Evolutionary conservation across 2,888 invertebrate species (phyloP), one percentile per base, ranked within the genome.

Genomic region (Stenoptilia bipunctidactyla): DNA sequence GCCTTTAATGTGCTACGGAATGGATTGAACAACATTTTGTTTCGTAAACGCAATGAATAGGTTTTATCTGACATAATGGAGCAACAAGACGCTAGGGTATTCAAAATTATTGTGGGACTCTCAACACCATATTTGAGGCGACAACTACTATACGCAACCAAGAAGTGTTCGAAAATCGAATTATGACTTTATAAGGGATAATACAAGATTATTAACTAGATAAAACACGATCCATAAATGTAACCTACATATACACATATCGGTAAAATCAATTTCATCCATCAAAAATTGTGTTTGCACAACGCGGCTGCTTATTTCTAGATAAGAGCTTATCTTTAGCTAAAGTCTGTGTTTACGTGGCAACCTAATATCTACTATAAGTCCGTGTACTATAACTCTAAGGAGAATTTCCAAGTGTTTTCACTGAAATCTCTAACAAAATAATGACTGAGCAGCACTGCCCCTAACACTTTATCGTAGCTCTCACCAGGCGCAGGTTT

Each of bases 381-480:
- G 63, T 65, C 58, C 51, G 53, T 58, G 72, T 64, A 65, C 56
- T 48, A 67, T 55, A 71, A 76, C 76, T 75, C 71, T 54, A 60
- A 57, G 56, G 56, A 60, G 58, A 66, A 68, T 68, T 68, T 71
- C 71, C 60, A 67, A 67, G 66, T 62, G 61, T 73, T 75, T 76
- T 72, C 72, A 70, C 70, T 72, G 59, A 66, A 72, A 66, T 66
- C 59, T 57, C 65, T 65, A 71, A 71, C 72, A 68, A 62, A 71
- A 68, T 71, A 74, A 75, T 69, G 65, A 73, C 64, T 60, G 59
- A 56, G 65, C 64, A 61, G 51, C 50, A 54, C 52, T 54, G 58
- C 58, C 59, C 61, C 55, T 57, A 64, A 74, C 72, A 75, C 75
- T 76, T 74, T 70, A 68, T 59, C 63, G 61, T 46, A 51, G 59